These are phyloP conservation scores for Pseudomyrmex gracilis DNA, from an alignment of 1,140 invertebrate species.

Conservation along the genomic window DNA sequence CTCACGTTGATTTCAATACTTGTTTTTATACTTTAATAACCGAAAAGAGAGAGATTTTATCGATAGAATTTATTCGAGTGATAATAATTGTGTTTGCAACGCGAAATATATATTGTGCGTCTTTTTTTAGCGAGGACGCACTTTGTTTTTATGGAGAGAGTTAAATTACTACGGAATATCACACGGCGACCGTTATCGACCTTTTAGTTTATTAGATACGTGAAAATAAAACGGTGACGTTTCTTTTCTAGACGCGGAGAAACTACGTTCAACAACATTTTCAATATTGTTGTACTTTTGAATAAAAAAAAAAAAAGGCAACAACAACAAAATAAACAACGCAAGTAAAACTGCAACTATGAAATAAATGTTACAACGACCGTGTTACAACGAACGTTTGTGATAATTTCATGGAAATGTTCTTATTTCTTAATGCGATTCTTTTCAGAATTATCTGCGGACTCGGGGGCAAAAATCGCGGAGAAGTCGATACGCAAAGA, in stretches of 20 bases:
- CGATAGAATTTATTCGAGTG: background rate
- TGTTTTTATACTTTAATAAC: background rate
- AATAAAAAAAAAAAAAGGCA: background rate
- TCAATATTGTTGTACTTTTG: conserved; percentile 2
- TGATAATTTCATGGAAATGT: background rate
- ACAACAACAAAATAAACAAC: background rate
- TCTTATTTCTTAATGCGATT: background rate
- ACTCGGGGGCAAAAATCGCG: conserved; percentile 7
- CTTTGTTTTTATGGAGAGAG: too few relatives aligned
- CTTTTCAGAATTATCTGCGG: conserved; percentile 8
- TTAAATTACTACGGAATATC: too few relatives aligned
- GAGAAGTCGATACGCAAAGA: conserved; percentile 41
- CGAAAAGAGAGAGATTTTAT: conserved; percentile 11
- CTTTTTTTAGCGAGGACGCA: conserved; percentile 14
- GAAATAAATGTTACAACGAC: conserved; percentile 12
- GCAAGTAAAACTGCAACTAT: background rate
- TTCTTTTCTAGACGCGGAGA: too few relatives aligned
- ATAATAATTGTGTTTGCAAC: too few relatives aligned
- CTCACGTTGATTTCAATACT: background rate
- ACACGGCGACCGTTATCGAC: conserved; percentile 17
- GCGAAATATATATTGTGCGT: too few relatives aligned
- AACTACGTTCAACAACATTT: conserved; percentile 2
- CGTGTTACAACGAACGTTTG: background rate
- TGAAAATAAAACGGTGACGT: background rate
- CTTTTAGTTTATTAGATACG: background rate